Base-by-base conservation (phyloP, 37 sponge, comb jelly and placozoan species). In the Mnemiopsis leidyi region DNA sequence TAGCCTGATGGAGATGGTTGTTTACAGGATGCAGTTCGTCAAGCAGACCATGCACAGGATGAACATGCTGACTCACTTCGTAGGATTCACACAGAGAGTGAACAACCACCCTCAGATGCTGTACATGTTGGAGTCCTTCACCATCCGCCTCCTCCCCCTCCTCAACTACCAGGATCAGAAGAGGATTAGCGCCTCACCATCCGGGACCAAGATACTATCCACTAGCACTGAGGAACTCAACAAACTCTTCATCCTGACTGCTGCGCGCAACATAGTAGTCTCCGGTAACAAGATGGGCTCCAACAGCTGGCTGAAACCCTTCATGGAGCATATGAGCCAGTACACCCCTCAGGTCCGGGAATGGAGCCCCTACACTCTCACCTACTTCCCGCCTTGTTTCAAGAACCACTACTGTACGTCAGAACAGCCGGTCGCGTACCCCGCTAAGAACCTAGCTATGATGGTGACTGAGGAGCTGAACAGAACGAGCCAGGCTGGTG, bases 201-300 rank as follows among this genome's bases (percentile, higher is more conserved):
- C 79, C 2, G 79, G 79, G 30, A 32, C 33, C 0, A 85, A 85
- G 61, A 85, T 85, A 40, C 90, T 85, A 0, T 85, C 90, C 48
- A 38, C 90, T 3, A 40, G 61, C 24, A n/a, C 16, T 7, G 90
- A 32, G 61, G 90, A 85, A 21, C 26, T 85, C 1, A 85, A 85
- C 90, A 85, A 85, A 40, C 40, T 85, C 25, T 85, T 85, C 61
- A 38, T 85, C 48, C 90, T 85, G 28, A 26, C 90, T 40, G 61
- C 61, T 40, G 90, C 90, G 0, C 40, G 90, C 28, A 40, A 18
- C n/a, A 61, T 61, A 5, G 61, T 85, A 18, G 90, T 85, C n/a
- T 85, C 90, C 39, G 90, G 90, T 3, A 85, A 85, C 90, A 85
- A 40, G 26, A 3, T 32, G 36, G 26, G 36, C 36, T 20, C 26